Conservation (phyloP, 2,888 invertebrate species). For the Ypsolopha scabrella region DNA sequence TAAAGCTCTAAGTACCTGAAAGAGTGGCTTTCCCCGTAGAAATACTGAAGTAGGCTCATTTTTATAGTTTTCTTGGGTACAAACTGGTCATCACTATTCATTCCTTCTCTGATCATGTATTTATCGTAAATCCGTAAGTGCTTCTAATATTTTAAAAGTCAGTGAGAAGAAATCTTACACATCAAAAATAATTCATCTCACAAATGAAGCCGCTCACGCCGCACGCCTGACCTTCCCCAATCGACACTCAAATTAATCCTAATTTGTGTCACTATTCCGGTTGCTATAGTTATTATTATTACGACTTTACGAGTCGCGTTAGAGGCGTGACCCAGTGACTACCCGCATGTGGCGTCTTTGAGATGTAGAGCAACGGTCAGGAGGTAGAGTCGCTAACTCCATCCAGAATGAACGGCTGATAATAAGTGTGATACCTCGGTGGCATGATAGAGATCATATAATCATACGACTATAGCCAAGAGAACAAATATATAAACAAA, state of each 20-base stretch:
- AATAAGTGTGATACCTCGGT: too few species aligned
- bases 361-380: neutral
- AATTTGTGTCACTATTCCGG: conserved; percentile 15
- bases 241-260: conserved; percentile 22
- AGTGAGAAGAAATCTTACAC: neutral
- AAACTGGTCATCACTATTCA: too few species aligned
- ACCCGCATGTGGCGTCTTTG: conserved; percentile 18
- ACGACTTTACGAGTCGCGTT: conserved; percentile 5
- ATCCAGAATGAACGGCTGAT: neutral
- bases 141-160: neutral
- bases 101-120: neutral
- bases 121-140: neutral
- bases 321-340: conserved; percentile 42
- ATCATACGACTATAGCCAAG: too few species aligned
- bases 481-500: too few species aligned
- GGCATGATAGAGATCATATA: too few species aligned
- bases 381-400: neutral
- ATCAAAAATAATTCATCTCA: too few species aligned
- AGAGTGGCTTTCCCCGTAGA: too few species aligned
- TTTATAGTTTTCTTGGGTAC: too few species aligned
- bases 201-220: too few species aligned
- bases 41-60: too few species aligned
- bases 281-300: neutral
- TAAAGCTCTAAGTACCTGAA: too few species aligned
- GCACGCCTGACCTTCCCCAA: conserved; percentile 30